These are phyloP conservation scores for Spodoptera littoralis DNA, from an alignment of 2,888 invertebrate genomes.

Conservation along the genomic window DNA sequence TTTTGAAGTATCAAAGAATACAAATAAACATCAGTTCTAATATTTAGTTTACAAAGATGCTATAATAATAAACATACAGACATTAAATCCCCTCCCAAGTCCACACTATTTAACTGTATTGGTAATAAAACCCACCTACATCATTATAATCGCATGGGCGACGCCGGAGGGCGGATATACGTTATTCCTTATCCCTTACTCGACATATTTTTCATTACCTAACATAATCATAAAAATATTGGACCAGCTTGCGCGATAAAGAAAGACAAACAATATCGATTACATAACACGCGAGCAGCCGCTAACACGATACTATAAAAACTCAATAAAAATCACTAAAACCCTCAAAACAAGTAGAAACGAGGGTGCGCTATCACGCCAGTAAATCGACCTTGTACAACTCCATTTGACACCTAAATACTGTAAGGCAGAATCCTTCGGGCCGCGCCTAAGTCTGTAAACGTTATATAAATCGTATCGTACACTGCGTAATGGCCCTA, in stretches of 20 bases:
- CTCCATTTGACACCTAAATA: constrained; percentile 81
- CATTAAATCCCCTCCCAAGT: too few species aligned
- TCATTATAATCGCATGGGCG: constrained; percentile 13
- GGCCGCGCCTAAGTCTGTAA: constrained; percentile 78
- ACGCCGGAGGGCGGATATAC: constrained; percentile 20
- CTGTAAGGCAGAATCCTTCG: constrained; percentile 74
- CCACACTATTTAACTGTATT: not conserved
- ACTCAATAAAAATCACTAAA: constrained; percentile 57
- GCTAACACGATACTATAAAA: constrained; percentile 36
- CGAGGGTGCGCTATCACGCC: constrained; percentile 68
- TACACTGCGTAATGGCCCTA: constrained; percentile 83
- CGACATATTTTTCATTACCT: constrained; percentile 45
- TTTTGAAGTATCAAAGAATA: too few species aligned
- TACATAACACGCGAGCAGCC: constrained; percentile 27
- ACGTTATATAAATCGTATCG: constrained; percentile 84
- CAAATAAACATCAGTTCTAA: too few species aligned
- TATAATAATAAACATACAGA: not conserved
- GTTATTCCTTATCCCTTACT: constrained; percentile 44
- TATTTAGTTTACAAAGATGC: not conserved
- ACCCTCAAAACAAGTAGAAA: constrained; percentile 48
- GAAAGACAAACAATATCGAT: constrained; percentile 49
- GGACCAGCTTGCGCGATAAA: constrained; percentile 43
- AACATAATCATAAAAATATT: constrained; percentile 50
- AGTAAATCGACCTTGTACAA: constrained; percentile 78
- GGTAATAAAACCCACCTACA: constrained; percentile 10